Percentiles rank a stretch among this genome's conserved stretches.
Evolutionary conservation across 2,797 vertebrate genomes (phyloP).

Genomic region (Mormyrus proboscirostris): DNA sequence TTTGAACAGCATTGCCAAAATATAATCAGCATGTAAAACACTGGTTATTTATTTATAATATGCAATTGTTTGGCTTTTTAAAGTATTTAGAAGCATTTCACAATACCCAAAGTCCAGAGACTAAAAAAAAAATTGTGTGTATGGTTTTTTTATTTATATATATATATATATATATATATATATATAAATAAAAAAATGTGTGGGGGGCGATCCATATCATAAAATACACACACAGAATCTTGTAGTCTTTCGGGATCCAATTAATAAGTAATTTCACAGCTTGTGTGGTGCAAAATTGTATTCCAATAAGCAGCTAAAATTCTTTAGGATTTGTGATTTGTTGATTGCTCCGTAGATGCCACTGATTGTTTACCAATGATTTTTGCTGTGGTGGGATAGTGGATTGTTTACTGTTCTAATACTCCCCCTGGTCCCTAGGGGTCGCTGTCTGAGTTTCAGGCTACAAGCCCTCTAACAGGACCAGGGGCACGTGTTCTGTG

Average conservation of each 20-base stretch:
- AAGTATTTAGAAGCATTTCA: slow-evolving; percentile 19
- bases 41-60: slow-evolving; percentile 15
- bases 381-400: slow-evolving; percentile 92
- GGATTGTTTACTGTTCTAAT: slow-evolving; percentile 94
- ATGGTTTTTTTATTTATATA: neutral
- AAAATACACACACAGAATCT: slow-evolving; percentile 53
- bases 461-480: slow-evolving; percentile 73
- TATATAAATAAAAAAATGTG: neutral
- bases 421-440: slow-evolving; percentile 81
- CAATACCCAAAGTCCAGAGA: slow-evolving; percentile 39
- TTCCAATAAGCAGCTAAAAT: slow-evolving; percentile 85
- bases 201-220: neutral
- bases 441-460: slow-evolving; percentile 69
- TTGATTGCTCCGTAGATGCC: slow-evolving; percentile 92
- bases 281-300: slow-evolving; percentile 84
- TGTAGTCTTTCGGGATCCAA: slow-evolving; percentile 75
- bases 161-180: neutral
- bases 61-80: slow-evolving; percentile 20
- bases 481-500: slow-evolving; percentile 89
- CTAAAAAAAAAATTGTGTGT: neutral
- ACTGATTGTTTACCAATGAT: slow-evolving; percentile 93
- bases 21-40: slow-evolving; percentile 16
- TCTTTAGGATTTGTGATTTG: slow-evolving; percentile 94
- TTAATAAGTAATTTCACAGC: slow-evolving; percentile 74
- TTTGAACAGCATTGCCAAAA: slow-evolving; percentile 32